Base-by-base conservation (phyloP, 1,140 invertebrate genomes). In the Drosophila neocordata region DNA sequence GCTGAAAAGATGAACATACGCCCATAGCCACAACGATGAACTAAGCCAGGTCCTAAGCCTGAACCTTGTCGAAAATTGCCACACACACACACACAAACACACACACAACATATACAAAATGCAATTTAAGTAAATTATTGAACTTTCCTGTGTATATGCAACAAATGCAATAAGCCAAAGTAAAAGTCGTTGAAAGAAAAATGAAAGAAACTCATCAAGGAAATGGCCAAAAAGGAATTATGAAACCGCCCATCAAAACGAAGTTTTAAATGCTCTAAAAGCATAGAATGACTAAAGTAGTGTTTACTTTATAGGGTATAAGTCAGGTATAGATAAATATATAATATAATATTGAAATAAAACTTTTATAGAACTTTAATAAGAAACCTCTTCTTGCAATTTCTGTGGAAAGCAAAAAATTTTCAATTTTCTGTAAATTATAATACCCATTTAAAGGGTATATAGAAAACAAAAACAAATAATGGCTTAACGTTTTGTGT, bases 51-150 rank as follows among this genome's bases (percentile, higher is more conserved):
- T 27, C 27, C 35, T 13, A 61, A 51, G 55, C 56, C 12, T 44
- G 41, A 65, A 73, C 72, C 66, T 65, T 78, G 22, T 24, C 22
- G 22, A 24, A 24, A 24, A 24, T 24, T 24, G 74, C 74, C 70
- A 20, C 41, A 44, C 41, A 48, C 41, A 48, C 41, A 41, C 13
- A 48, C 41, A 6, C 41, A 37, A 1, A 20, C 2, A 48, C 8
- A 48, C 2, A 48, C 27, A 82, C 65, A 66, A 48, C 8, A 48
- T 3, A 48, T 6, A 82, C 65, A 66, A 82, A 76, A 79, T 79
- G 27, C 82, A 88, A 88, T 88, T 87, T 69, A 62, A 70, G 69
- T 88, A 88, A 87, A 87, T 87, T 87, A 88, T 87, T 83, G 66
- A 88, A 79, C 83, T 82, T 79, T 83, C 64, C 78, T 44, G 41